These are phyloP conservation scores for Rhinopithecus roxellana DNA, from an alignment of 2,113 vertebrate species.

Conservation along the genomic window DNA sequence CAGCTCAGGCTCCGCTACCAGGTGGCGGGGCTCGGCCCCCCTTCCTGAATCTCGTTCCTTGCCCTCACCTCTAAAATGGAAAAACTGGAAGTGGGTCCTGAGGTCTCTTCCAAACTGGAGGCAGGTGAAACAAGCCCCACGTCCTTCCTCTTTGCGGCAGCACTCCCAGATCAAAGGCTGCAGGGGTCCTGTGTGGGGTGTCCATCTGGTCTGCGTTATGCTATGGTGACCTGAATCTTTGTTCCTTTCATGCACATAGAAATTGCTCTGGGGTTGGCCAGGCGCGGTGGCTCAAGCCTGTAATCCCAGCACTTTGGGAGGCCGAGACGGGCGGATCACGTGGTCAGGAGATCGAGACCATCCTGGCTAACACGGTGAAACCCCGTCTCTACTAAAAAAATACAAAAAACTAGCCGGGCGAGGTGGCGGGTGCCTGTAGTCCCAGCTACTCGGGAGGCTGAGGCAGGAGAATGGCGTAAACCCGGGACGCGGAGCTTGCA, in stretches of 20 bases:
- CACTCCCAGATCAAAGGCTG: fast-evolving
- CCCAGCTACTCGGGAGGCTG: too few species aligned
- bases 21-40: fast-evolving
- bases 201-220: fast-evolving
- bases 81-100: fast-evolving
- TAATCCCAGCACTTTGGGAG: too few species aligned
- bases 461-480: too few species aligned
- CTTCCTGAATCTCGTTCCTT: fast-evolving
- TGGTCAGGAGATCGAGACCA: too few species aligned
- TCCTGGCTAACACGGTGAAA: too few species aligned
- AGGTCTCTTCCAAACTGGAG: too few species aligned
- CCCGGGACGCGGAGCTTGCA: too few species aligned
- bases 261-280: neutral
- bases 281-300: neutral
- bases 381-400: too few species aligned
- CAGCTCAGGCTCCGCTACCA: fast-evolving
- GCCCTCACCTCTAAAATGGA: fast-evolving
- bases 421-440: too few species aligned
- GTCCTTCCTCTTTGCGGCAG: fast-evolving
- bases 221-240: neutral
- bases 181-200: fast-evolving
- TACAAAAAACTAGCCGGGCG: too few species aligned
- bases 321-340: too few species aligned
- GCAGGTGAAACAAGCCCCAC: fast-evolving
- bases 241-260: fast-evolving